A percentile compares a stretch with the other conserved stretches of the same genome.
phyloP scores from a whole-genome alignment of 2,113 vertebrate species.

The Sorex araneus region DNA sequence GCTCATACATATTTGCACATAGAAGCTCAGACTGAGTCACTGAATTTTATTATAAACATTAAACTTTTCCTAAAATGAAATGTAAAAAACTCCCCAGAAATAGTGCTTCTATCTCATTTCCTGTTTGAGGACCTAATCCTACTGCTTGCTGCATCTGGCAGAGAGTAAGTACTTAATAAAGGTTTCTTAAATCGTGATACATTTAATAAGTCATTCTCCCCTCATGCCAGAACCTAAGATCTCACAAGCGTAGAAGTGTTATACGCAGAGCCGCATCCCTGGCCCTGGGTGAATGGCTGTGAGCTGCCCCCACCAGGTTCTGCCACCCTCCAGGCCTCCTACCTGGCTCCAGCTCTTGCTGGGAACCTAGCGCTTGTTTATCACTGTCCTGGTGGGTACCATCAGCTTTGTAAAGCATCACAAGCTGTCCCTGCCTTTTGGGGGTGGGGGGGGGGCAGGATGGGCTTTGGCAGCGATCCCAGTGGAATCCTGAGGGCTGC shows the following conservation, averaged over 20 bases:
- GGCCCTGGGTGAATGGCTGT: not conserved
- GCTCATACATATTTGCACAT: not conserved
- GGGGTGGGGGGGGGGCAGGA: not conserved
- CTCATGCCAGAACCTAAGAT: no score
- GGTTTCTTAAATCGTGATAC: conserved; percentile 21
- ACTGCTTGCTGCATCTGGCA: conserved; percentile 2
- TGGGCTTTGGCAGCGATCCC: not conserved
- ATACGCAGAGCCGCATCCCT: no score
- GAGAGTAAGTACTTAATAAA: conserved; percentile 40
- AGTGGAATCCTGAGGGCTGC: not conserved
- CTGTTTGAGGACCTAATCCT: conserved; percentile 32
- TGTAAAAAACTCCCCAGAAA: not conserved
- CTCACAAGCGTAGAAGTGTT: no score
- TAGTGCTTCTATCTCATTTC: not conserved
- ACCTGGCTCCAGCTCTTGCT: conserved; percentile 16
- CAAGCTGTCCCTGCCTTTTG: not conserved
- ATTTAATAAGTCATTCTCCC: conserved; percentile 1
- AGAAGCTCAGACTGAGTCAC: not conserved
- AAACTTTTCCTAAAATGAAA: conserved; percentile 1
- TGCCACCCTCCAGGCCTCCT: not conserved
- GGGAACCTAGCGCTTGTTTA: not conserved
- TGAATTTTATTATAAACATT: not conserved
- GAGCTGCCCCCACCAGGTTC: not conserved
- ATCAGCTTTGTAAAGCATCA: no score
- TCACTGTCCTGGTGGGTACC: no score